Evolutionary conservation across 2,113 vertebrate genomes (phyloP), one percentile per base, ranked within the genome.

Genomic region (Callionymus lyra): DNA sequence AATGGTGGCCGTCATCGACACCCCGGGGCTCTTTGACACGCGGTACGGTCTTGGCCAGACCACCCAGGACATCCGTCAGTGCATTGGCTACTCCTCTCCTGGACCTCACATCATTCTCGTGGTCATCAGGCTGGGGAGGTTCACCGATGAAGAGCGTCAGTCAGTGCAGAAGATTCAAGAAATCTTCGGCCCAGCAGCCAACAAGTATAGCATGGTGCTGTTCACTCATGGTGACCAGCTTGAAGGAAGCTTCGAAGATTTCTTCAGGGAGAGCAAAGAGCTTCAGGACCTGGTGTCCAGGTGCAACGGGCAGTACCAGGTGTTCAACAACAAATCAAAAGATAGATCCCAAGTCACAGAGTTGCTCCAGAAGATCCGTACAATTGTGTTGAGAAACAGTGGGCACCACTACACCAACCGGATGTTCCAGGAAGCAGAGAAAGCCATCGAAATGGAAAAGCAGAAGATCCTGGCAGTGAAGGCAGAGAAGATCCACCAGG

Each of bases 61-160:
- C n/a, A n/a, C n/a, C n/a, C n/a, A n/a, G n/a, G n/a, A n/a, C n/a
- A n/a, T n/a, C n/a, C n/a, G n/a, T n/a, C n/a, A n/a, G n/a, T n/a
- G n/a, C n/a, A 2, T 73, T 2, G 38, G 34, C 9, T 65, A 83
- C 6, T 60, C 77, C 1, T 65, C 50, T 3, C 83, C 68, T 0
- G 80, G 81, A 1, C 77, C 73, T 2, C 78, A 80, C 0, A 59
- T 15, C 4, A 63, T 83, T 38, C 65, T 83, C n/a, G n/a, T n/a
- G n/a, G n/a, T n/a, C n/a, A n/a, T n/a, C n/a, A n/a, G n/a, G n/a
- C n/a, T n/a, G n/a, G 6, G 37, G 83, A 12, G 65, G 82, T 11
- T 72, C 51, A 81, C 79, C 1, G 12, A 36, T 15, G 61, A 77
- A 34, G 72, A 80, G 41, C 70, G 43, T 35, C 56, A 76, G 21